Percentiles rank a stretch among this genome's conserved stretches.
These are phyloP conservation scores for Dallia pectoralis DNA, from an alignment of 2,797 vertebrate genomes.

Conservation along the genomic window DNA sequence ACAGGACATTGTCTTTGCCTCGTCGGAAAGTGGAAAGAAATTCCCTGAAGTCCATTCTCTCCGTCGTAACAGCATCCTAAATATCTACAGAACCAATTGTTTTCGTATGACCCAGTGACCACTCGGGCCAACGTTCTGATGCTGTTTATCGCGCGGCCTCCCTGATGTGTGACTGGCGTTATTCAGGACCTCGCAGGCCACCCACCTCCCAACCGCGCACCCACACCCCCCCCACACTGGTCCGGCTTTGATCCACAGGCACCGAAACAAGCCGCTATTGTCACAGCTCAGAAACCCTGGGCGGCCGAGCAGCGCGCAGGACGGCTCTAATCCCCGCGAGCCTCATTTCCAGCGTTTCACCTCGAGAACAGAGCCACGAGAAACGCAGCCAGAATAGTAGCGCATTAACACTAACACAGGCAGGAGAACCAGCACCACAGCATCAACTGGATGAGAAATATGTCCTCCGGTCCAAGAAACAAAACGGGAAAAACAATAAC, in stretches of 20 bases:
- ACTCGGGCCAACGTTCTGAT: background rate
- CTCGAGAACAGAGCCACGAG: background rate
- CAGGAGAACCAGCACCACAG: background rate
- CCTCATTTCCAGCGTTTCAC: background rate
- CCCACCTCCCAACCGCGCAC: background rate
- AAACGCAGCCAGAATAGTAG: background rate
- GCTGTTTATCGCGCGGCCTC: background rate
- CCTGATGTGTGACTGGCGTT: background rate
- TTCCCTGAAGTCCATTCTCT: too few relatives aligned
- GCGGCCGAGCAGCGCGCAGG: conserved; percentile 37
- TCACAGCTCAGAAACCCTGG: conserved; percentile 37
- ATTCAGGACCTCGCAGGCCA: background rate
- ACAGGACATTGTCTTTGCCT: too few relatives aligned
- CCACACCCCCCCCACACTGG: background rate
- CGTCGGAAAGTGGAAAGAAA: too few relatives aligned
- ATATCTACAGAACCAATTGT: background rate
- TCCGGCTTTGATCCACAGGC: background rate
- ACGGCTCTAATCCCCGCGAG: conserved; percentile 19
- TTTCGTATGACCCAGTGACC: background rate
- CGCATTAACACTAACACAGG: background rate
- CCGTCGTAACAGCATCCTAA: too few relatives aligned
- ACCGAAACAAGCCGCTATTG: conserved; percentile 53
- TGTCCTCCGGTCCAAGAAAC: background rate
- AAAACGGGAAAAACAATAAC: background rate
- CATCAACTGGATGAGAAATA: background rate